Conservation (phyloP, 2,888 invertebrate genomes). For the Meliscaeva auricollis region DNA sequence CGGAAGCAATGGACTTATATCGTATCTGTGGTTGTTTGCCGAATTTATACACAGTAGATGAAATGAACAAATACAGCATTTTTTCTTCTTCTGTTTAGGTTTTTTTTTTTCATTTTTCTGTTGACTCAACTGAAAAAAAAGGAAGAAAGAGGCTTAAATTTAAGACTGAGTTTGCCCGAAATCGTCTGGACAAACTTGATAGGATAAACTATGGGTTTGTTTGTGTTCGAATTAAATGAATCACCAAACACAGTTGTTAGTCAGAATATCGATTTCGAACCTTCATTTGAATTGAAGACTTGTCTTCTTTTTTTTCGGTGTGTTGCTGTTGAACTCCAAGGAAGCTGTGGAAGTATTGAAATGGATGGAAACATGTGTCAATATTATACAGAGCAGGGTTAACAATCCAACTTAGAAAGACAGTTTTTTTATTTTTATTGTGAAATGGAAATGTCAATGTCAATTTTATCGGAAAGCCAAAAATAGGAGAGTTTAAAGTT, state of each 20-base stretch:
- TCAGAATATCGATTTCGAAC: conserved; percentile 60
- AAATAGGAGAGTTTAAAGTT: not conserved
- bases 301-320: not conserved
- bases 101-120: not conserved
- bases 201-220: conserved; percentile 14
- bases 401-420: conserved; percentile 10
- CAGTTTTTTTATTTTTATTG: conserved; percentile 3
- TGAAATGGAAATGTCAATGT: conserved; percentile 66
- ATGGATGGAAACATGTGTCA: conserved; percentile 59
- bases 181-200: conserved; percentile 50
- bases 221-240: conserved; percentile 52
- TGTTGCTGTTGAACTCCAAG: not conserved
- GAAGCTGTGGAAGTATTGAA: conserved; percentile 48
- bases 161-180: conserved; percentile 35
- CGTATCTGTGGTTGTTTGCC: not conserved
- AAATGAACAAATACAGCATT: conserved; percentile 57
- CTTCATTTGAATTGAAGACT: conserved; percentile 42
- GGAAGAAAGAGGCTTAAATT: conserved; percentile 34
- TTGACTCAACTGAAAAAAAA: conserved; percentile 6
- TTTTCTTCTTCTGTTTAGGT: conserved; percentile 8
- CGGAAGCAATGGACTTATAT: conserved; percentile 43
- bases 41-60: conserved; percentile 38
- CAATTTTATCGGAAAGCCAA: conserved; percentile 7
- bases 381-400: conserved; percentile 34
- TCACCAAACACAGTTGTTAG: conserved; percentile 51